Percentiles rank a stretch among this genome's conserved stretches.
phyloP scores from a whole-genome alignment of 2,888 invertebrate species.

The Drosophila emarginata region DNA sequence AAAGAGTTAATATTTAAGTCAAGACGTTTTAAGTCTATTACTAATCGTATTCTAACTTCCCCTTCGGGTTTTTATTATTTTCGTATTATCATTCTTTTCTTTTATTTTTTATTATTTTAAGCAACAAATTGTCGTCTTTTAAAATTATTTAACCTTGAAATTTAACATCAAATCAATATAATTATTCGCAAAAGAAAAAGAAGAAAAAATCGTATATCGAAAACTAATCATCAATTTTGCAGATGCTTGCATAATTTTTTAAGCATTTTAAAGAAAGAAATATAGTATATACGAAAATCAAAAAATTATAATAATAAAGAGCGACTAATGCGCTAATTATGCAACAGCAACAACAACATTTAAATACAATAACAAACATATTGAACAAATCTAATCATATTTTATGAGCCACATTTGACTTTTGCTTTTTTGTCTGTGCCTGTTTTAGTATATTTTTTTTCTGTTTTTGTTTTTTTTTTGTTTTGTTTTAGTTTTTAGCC shows the following conservation, averaged over 20 bases:
- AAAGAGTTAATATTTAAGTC: neutral
- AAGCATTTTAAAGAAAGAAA: neutral
- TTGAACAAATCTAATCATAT: constrained; percentile 49
- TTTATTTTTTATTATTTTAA: neutral
- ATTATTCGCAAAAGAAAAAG: neutral
- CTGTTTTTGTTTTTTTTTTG: neutral
- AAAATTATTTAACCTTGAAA: neutral
- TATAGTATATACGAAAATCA: constrained; percentile 34
- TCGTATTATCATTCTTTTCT: too few species aligned
- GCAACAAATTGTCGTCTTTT: neutral
- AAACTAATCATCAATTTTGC: constrained; percentile 4
- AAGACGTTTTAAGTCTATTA: neutral
- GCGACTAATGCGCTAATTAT: constrained; percentile 67
- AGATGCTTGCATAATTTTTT: constrained; percentile 5
- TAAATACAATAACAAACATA: constrained; percentile 29
- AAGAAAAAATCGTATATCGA: neutral
- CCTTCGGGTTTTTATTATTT: too few species aligned
- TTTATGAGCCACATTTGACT: constrained; percentile 35
- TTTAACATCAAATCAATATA: constrained; percentile 1
- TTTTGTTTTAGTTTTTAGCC: constrained; percentile 12
- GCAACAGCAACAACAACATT: constrained; percentile 50
- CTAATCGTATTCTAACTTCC: neutral
- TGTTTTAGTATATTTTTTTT: constrained; percentile 2
- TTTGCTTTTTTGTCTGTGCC: constrained; percentile 1
- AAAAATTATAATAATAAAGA: constrained; percentile 65